Conservation (phyloP, 53 echinoderm and acorn worm species). For the Pentamera pediparva region DNA sequence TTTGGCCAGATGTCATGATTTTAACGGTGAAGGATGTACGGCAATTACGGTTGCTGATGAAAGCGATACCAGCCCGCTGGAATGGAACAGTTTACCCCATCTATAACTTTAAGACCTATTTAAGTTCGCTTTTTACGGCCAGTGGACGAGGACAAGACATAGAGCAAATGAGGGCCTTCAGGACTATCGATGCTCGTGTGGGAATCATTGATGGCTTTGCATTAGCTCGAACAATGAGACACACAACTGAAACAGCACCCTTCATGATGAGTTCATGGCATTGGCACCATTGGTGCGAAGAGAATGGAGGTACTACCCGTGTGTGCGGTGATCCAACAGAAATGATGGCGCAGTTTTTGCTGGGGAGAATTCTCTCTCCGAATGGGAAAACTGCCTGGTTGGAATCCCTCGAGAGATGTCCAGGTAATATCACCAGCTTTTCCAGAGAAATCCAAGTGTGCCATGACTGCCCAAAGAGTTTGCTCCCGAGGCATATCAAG, state of each 20-base stretch:
- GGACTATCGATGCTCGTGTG: not conserved
- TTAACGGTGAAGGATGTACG: not conserved
- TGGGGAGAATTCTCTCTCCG: not conserved
- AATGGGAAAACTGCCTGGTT: slow-evolving; percentile 1
- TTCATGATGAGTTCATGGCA: not conserved
- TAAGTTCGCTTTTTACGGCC: not conserved
- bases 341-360: slow-evolving; percentile 7
- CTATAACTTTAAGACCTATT: not conserved
- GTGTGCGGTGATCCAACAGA: not conserved
- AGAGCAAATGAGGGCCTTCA: not conserved
- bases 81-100: not conserved
- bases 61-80: not conserved
- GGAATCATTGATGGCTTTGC: not conserved
- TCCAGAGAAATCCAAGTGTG: not conserved
- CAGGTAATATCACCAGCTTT: not conserved
- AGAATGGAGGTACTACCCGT: not conserved
- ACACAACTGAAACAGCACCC: not conserved
- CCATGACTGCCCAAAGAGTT: not conserved
- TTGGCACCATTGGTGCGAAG: not conserved
- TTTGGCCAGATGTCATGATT: not conserved
- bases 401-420: not conserved
- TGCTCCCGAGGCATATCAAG: not conserved
- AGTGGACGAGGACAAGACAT: not conserved
- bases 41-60: not conserved
- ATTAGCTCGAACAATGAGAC: not conserved